Conservation (phyloP, 2,888 invertebrate species). For the Ectropis crepuscularia region DNA sequence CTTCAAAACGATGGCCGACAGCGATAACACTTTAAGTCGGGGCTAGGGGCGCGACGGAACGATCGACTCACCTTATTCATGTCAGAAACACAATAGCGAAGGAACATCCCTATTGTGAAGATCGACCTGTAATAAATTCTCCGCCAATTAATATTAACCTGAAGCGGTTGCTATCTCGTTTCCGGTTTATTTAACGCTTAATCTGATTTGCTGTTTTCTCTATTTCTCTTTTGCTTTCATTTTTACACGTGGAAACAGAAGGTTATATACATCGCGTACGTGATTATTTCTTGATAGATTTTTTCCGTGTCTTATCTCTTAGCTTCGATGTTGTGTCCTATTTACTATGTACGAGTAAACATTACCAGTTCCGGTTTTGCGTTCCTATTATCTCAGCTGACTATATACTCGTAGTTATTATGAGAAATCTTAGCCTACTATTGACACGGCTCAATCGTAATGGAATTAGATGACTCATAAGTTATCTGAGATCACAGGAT, state of each 20-base stretch:
- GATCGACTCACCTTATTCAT: constrained; percentile 27
- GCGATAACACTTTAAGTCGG: constrained; percentile 18
- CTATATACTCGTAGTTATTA: neutral
- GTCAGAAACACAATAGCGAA: constrained; percentile 26
- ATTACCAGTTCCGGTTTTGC: neutral
- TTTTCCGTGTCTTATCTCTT: neutral
- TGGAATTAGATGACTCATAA: neutral
- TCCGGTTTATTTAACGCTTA: neutral
- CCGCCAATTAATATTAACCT: constrained; percentile 16
- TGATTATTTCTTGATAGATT: too few relatives aligned
- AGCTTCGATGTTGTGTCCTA: neutral
- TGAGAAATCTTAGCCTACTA: neutral
- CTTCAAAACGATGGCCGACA: constrained; percentile 18
- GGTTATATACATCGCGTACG: too few relatives aligned
- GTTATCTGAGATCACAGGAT: too few relatives aligned
- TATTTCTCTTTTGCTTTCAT: too few relatives aligned
- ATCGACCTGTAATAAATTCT: constrained; percentile 21
- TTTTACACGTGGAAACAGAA: too few relatives aligned
- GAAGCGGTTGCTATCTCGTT: constrained; percentile 4
- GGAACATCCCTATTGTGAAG: constrained; percentile 22
- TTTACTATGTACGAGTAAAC: too few relatives aligned
- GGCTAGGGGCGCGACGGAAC: constrained; percentile 15
- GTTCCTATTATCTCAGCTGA: neutral
- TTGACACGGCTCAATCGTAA: neutral
- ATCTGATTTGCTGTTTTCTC: neutral